Evolutionary conservation across 2,888 invertebrate species (phyloP), one percentile per base, ranked within the genome.

Genomic region (Harpagoxenus sublaevis): DNA sequence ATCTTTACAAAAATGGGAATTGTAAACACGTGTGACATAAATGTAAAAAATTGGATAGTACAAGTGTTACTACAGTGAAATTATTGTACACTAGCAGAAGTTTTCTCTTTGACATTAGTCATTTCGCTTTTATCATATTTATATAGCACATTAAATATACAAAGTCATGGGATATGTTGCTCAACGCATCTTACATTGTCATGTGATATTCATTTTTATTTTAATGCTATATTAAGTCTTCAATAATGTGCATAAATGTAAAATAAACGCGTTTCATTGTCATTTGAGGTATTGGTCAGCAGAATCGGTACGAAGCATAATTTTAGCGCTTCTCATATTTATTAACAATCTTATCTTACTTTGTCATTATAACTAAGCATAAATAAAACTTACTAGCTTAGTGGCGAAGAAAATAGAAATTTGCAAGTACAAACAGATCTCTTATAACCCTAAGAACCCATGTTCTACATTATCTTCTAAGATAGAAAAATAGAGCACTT

Each of bases 241-340:
- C 23, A 35, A 18, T 18, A 15, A 55, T 39, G 10, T 57, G n/a
- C 23, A 45, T 18, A 10, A 73, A 45, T 15, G 10, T 57, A 28
- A 70, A 28, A 65, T 57, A 74, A 48, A 78, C n/a, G 48, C 10
- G 35, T 45, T 42, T 63, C 18, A 71, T 84, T 87, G 89, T 89
- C 89, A 89, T 89, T 89, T 89, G 89, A 87, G 89, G 89, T 87
- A 73, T 28, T 48, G 0, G 18, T 66, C 12, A 18, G 18, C 12
- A 2, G 28, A 65, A 70, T 70, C 4, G 45, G 6, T 23, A 57
- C 15, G 6, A 70, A 35, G 35, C 48, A 75, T 45, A 39, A 31
- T 66, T 78, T 81, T 28, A 60, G 18, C 4, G 18, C 18, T 81
- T 48, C 23, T 71, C 60, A 51, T 71, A 48, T 48, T 79, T 60